Evolutionary conservation across 2,888 invertebrate species (phyloP), one percentile per base, ranked within the genome.

Genomic region (Thymelicus sylvestris): DNA sequence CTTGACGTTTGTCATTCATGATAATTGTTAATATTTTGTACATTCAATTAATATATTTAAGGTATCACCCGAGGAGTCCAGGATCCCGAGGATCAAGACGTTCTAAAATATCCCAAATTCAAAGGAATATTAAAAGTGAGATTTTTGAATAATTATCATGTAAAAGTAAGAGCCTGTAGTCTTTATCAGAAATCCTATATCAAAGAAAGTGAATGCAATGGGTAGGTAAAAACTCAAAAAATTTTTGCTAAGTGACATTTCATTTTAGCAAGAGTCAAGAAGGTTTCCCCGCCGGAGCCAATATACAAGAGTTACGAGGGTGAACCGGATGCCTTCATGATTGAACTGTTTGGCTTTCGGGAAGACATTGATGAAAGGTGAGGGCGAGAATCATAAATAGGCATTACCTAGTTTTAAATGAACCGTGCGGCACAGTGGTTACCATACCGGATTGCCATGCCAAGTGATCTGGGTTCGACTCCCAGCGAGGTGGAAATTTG

Each of bases 341-440:
- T 96, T 60, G 96, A 96, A 81, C 80, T 96, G 19, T 95, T 95
- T 76, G 95, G 94, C 2, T 84, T 95, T 19, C 83, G 90, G 3
- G 88, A 94, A 0, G 91, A 91, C 65, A 87, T 95, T 67, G 95
- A 95, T 77, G 90, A 93, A 38, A 89, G 95, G 92, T 91, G 74
- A 47, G 47, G 60, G 13, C 12, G 3, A 31, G 31, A 31, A 31
- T 31, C 31, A 31, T 31, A 31, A 31, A 31, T 0, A 2, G 31
- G 3, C 31, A 31, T 31, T 31, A 31, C 31, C 3, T 31, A 31
- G 31, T 31, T 31, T 5, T 31, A 31, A 3, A 31, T 5, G 31
- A 31, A 1, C 31, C 31, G 31, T 31, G 31, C 5, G 5, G 31
- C 5, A 31, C 5, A 31, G 3, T 19, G 19, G 19, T 19, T 19